Conservation (phyloP, 2,113 vertebrate genomes). For the Noctilio leporinus region DNA sequence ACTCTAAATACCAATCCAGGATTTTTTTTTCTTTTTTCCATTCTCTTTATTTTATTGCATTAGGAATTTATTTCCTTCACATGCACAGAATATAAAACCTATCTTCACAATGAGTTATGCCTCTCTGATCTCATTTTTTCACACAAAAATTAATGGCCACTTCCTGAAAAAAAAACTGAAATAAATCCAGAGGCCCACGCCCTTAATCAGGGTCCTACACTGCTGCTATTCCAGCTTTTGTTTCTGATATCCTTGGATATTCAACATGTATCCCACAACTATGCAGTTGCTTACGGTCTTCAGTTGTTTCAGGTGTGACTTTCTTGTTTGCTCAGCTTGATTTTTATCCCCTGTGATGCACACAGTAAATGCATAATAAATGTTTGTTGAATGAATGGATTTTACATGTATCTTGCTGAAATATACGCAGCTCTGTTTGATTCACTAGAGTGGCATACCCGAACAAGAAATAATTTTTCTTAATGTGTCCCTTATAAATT, state of each 20-base stretch:
- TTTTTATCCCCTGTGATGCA: conserved; percentile 68
- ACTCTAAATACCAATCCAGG: not conserved
- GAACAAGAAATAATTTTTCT: conserved; percentile 76
- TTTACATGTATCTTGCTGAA: conserved; percentile 74
- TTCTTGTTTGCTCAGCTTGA: conserved; percentile 72
- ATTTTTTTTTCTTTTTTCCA: not conserved
- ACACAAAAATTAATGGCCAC: conserved; percentile 63
- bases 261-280: conserved; percentile 5
- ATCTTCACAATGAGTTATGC: conserved; percentile 63
- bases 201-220: not conserved
- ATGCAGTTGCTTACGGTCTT: conserved; percentile 6
- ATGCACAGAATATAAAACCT: conserved; percentile 62
- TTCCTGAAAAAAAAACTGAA: conserved; percentile 61
- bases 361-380: conserved; percentile 74
- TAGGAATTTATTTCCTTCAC: conserved; percentile 64
- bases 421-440: conserved; percentile 67
- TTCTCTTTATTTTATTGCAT: conserved; percentile 52
- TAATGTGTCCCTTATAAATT: conserved; percentile 76
- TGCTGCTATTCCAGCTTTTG: conserved; percentile 23
- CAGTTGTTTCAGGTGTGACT: conserved; percentile 44
- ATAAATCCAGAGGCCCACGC: conserved; percentile 48
- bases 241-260: not conserved
- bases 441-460: conserved; percentile 72
- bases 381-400: conserved; percentile 70
- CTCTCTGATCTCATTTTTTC: conserved; percentile 52